A percentile compares a stretch with the other conserved stretches of the same genome.
Conservation (phyloP, 2,888 invertebrate genomes). For the Labia minor region DNA sequence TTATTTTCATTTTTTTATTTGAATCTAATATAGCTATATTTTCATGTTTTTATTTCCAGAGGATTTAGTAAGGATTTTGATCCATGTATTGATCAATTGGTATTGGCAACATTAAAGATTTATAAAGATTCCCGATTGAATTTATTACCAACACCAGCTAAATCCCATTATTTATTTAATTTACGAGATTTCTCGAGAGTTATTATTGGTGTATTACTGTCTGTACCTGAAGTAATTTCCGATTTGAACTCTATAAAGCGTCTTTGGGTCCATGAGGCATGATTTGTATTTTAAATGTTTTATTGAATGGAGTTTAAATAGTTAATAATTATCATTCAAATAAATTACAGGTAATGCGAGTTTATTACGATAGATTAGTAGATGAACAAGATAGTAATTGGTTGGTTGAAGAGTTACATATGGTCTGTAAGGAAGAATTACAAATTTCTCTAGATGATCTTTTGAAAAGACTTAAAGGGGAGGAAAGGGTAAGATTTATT, state of each 20-base stretch:
- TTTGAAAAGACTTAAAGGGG: slow-evolving; percentile 52
- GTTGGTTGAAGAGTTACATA: slow-evolving; percentile 61
- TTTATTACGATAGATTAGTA: slow-evolving; percentile 83
- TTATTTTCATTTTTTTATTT: slow-evolving; percentile 20
- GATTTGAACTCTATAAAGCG: slow-evolving; percentile 76
- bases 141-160: slow-evolving; percentile 82
- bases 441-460: slow-evolving; percentile 58
- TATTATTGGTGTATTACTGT: slow-evolving; percentile 65
- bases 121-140: slow-evolving; percentile 73
- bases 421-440: slow-evolving; percentile 47
- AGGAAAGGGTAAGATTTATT: slow-evolving; percentile 25
- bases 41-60: slow-evolving; percentile 42
- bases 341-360: slow-evolving; percentile 45
- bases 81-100: slow-evolving; percentile 81
- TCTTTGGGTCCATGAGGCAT: slow-evolving; percentile 89
- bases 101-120: slow-evolving; percentile 72
- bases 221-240: slow-evolving; percentile 85
- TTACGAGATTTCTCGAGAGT: slow-evolving; percentile 88
- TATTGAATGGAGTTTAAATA: too few relatives aligned
- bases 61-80: slow-evolving; percentile 92
- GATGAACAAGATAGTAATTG: slow-evolving; percentile 73
- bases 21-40: slow-evolving; percentile 19
- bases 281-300: too few relatives aligned
- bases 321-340: too few relatives aligned
- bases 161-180: slow-evolving; percentile 91